Percentiles rank a stretch among this genome's conserved stretches.
Evolutionary conservation across 2,113 vertebrate genomes (phyloP).

Genomic region (Chaetodon auriga): DNA sequence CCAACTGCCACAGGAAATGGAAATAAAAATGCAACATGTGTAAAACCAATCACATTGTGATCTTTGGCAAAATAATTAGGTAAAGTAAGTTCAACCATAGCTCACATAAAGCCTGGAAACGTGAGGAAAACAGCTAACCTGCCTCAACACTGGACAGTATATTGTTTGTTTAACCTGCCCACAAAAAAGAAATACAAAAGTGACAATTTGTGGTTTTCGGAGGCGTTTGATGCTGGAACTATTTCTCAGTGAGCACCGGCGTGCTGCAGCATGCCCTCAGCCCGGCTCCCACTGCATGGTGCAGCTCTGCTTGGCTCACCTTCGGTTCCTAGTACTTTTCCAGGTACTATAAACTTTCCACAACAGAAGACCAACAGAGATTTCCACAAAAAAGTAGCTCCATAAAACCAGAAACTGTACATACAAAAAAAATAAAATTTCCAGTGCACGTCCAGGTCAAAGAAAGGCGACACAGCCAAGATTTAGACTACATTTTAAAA

Average conservation of each 20-base stretch:
- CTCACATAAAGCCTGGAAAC: not conserved
- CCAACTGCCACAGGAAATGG: too few species aligned
- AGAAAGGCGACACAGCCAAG: not conserved
- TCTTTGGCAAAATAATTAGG: too few species aligned
- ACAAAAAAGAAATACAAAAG: not conserved
- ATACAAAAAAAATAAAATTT: too few species aligned
- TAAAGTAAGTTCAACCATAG: not conserved
- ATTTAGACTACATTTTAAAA: not conserved
- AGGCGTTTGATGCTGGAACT: too few species aligned
- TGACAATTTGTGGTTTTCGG: not conserved
- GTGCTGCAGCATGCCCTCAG: not conserved
- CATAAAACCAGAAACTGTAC: not conserved
- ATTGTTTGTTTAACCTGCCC: not conserved
- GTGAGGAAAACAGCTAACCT: not conserved
- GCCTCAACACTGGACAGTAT: too few species aligned
- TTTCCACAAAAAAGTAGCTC: not conserved
- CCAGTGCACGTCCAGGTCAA: not conserved
- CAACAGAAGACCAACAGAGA: too few species aligned
- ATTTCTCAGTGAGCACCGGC: not conserved
- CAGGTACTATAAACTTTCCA: too few species aligned
- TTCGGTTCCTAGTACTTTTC: too few species aligned
- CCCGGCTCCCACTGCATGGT: too few species aligned
- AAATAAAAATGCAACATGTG: too few species aligned
- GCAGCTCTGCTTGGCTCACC: too few species aligned
- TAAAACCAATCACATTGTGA: too few species aligned